Percentiles rank a stretch among this genome's conserved stretches.
Evolutionary conservation across 2,888 invertebrate species (phyloP).

Genomic region (Phlogophora meticulosa): DNA sequence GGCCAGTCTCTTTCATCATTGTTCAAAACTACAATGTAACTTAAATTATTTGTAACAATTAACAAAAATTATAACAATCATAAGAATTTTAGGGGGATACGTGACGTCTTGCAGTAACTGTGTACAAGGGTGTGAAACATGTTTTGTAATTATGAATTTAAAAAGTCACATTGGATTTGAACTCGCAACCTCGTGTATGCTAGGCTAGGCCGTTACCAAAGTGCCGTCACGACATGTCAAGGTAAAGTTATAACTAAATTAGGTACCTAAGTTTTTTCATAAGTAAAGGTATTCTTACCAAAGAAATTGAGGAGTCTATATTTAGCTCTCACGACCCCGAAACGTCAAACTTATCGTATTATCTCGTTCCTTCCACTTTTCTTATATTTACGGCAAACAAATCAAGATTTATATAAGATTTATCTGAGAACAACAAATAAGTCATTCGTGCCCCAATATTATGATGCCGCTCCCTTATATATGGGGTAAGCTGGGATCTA

Average conservation of each 20-base stretch:
- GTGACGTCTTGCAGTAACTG: no score
- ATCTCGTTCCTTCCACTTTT: conserved; percentile 34
- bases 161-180: no score
- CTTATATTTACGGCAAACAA: conserved; percentile 59
- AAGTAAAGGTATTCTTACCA: conserved; percentile 1
- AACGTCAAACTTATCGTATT: conserved; percentile 39
- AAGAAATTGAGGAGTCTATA: conserved; percentile 29
- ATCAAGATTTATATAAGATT: conserved; percentile 63
- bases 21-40: no score
- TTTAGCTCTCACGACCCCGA: conserved; percentile 21
- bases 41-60: no score
- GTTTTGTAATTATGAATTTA: no score
- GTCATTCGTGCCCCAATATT: conserved; percentile 48
- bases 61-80: no score
- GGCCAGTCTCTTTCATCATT: no score
- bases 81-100: no score
- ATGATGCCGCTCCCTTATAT: conserved; percentile 21
- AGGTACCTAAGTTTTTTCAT: neutral
- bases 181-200: neutral
- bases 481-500: conserved; percentile 10
- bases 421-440: conserved; percentile 64
- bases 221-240: neutral
- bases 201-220: no score
- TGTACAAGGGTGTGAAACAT: no score
- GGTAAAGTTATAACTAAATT: neutral